Conservation (phyloP, 2,113 vertebrate genomes). For the Corapipo altera region DNA sequence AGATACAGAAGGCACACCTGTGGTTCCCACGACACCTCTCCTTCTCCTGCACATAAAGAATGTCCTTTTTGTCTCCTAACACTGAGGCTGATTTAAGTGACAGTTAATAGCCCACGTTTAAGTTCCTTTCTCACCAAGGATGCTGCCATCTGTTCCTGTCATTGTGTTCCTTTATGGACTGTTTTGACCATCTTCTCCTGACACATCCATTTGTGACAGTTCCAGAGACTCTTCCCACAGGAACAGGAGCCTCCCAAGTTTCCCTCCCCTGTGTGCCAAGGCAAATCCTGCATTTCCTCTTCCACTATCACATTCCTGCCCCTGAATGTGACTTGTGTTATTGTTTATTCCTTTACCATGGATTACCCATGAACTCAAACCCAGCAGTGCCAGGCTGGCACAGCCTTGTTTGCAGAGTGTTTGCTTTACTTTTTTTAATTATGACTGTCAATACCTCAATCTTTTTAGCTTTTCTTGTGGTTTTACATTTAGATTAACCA, state of each 20-base stretch:
- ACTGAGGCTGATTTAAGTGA: neutral
- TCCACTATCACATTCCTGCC: neutral
- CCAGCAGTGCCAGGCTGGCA: neutral
- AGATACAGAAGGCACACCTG: neutral
- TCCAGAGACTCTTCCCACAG: neutral
- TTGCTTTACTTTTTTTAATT: neutral
- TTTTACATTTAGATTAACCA: neutral
- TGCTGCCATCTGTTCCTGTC: neutral
- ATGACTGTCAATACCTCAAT: neutral
- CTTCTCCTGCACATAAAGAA: neutral
- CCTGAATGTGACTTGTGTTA: neutral
- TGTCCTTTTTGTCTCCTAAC: rapidly evolving
- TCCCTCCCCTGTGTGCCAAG: neutral
- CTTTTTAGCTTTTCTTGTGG: neutral
- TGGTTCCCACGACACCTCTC: neutral
- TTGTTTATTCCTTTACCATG: neutral
- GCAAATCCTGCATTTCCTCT: neutral
- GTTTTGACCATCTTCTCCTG: neutral
- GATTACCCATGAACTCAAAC: neutral
- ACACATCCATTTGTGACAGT: neutral
- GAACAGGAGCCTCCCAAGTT: neutral
- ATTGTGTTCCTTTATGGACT: neutral
- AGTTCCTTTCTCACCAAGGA: neutral
- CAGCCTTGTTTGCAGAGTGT: neutral
- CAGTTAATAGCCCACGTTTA: neutral